Base-by-base conservation (phyloP, 2,888 invertebrate genomes). In the Torymus texanus region DNA sequence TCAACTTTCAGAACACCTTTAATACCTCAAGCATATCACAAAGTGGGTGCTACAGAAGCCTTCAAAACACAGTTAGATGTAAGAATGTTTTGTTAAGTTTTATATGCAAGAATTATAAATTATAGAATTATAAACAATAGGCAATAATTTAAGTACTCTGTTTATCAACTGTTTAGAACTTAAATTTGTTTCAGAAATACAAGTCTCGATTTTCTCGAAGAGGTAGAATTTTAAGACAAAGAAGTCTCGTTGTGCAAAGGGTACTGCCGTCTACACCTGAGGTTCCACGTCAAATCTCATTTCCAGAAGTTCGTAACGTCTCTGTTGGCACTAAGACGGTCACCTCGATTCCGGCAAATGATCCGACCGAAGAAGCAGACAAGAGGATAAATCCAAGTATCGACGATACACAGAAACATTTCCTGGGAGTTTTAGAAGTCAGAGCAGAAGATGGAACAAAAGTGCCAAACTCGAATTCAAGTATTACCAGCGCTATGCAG, bases 181-280 rank as follows among this genome's bases (percentile, higher is more conserved):
- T 29, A 5, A 29, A 29, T 29, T 29, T 29, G 29, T 86, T 87
- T 87, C 81, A 91, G 91, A 91, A 91, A 86, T 91, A 91, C 75
- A 89, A 89, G 78, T 90, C 91, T 14, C 90, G 91, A 16, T 92
- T 91, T 83, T 90, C 89, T 79, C 91, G 91, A 84, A 84, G 89
- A 76, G 89, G 91, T 18, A 88, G 91, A 61, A 88, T 88, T 2
- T 87, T 91, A 3, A 86, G 90, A 12, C 89, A 92, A 58, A 92
- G 93, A 84, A 94, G 94, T 86, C 94, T 95, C 4, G 94, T 96
- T 0, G 95, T 96, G 21, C 95, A 95, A 89, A 91, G 96, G 8
- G 92, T 95, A 86, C 91, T 96, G 84, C 94, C 95, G 18, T 88
- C 95, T 62, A 92, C 95, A 84, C 94, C 95, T 0, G 92, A 92